Evolutionary conservation across 64 coral and sea anemone species (phyloP).

Genomic region (Pocillopora damicornis): DNA sequence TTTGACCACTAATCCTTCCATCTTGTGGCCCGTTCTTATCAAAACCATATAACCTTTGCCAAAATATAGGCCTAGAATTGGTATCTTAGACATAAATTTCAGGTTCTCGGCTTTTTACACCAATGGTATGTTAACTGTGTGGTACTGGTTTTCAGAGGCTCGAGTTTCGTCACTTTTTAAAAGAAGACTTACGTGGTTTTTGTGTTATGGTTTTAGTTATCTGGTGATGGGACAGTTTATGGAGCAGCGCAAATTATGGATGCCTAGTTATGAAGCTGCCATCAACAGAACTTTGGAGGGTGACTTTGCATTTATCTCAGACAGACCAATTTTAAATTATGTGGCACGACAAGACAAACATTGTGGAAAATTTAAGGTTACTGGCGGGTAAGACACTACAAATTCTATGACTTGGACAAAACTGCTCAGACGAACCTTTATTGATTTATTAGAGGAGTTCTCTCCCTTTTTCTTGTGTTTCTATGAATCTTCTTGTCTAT

Average conservation of each 20-base stretch:
- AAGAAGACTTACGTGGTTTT: not conserved
- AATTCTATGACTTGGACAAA: not conserved
- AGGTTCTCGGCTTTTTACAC: no score
- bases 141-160: not conserved
- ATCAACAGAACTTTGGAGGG: slow-evolving; percentile 46
- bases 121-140: no score
- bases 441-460: no score
- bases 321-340: slow-evolving; percentile 47
- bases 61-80: no score
- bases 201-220: slow-evolving; percentile 10
- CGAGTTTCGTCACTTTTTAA: not conserved
- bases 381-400: slow-evolving; percentile 29
- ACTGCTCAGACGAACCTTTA: no score
- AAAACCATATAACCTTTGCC: no score
- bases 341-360: slow-evolving; percentile 36
- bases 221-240: slow-evolving; percentile 62
- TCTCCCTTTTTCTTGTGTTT: no score
- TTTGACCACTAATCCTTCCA: no score
- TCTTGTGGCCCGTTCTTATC: no score
- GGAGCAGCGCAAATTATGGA: slow-evolving; percentile 61
- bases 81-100: no score
- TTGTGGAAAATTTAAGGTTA: slow-evolving; percentile 65
- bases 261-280: slow-evolving; percentile 33
- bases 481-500: no score
- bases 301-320: slow-evolving; percentile 61